These are phyloP conservation scores for Propithecus deckenii DNA, from an alignment of 2,797 vertebrate genomes.

Conservation along the genomic window DNA sequence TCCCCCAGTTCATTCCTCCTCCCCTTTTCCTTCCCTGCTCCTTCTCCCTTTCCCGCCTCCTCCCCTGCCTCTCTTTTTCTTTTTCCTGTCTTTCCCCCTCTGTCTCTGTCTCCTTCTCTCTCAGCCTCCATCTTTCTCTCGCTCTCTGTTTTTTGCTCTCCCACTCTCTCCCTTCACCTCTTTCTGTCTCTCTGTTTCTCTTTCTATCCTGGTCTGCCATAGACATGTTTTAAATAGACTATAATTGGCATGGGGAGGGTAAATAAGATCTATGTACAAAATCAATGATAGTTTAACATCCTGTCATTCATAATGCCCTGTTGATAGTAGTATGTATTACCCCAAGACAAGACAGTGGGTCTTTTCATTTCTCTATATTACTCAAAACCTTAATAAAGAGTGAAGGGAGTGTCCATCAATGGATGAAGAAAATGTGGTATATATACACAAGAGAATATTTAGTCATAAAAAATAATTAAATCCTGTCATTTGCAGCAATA, in stretches of 20 bases:
- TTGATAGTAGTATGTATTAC: background rate
- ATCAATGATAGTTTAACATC: background rate
- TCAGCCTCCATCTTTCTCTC: too few relatives aligned
- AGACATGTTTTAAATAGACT: background rate
- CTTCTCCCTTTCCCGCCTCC: conserved; percentile 23
- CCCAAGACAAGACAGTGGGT: background rate
- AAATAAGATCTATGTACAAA: background rate
- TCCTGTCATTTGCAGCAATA: too few relatives aligned
- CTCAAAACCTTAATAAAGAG: background rate
- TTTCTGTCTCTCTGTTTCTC: background rate
- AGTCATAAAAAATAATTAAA: too few relatives aligned
- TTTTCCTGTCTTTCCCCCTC: conserved; percentile 47
- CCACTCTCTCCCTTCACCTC: too few relatives aligned
- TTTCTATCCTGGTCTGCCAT: conserved; percentile 35
- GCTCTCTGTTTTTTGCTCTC: too few relatives aligned
- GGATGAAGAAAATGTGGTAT: too few relatives aligned
- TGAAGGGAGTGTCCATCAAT: background rate
- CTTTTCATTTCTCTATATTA: background rate
- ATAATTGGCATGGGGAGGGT: background rate
- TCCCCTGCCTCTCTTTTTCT: background rate
- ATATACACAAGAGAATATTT: too few relatives aligned
- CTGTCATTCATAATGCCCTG: background rate
- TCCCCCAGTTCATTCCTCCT: background rate
- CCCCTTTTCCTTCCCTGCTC: background rate
- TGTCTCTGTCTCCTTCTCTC: background rate